Conservation (phyloP, 1,140 invertebrate genomes). For the Tetramorium alpestre region DNA sequence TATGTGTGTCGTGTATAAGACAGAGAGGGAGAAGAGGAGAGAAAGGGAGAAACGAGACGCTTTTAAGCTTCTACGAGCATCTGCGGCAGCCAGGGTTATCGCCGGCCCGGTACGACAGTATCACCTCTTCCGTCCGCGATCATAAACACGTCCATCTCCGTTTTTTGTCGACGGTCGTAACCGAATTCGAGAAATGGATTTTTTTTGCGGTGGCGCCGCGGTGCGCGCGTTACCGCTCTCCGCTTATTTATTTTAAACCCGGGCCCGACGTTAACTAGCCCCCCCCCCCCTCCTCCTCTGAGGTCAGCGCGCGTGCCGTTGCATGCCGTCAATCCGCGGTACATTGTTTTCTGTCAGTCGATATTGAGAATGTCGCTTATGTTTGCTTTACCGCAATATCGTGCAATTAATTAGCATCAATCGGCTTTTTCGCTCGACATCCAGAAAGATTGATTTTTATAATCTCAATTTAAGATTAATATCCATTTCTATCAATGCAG, state of each 20-base stretch:
- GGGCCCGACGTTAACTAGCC: constrained; percentile 11
- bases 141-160: constrained; percentile 47
- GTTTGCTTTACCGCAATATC: not conserved
- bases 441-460: not conserved
- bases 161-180: constrained; percentile 47
- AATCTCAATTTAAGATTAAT: not conserved
- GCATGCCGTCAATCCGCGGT: not conserved
- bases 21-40: not conserved
- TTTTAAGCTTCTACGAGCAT: constrained; percentile 58
- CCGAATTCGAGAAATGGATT: constrained; percentile 52
- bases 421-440: not conserved
- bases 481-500: no score
- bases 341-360: not conserved
- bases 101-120: constrained; percentile 3
- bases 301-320: not conserved
- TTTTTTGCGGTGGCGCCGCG: constrained; percentile 62
- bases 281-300: not conserved
- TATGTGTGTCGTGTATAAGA: not conserved
- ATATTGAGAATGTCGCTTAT: not conserved
- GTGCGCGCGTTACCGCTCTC: constrained; percentile 55
- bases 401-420: not conserved
- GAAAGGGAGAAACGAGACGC: constrained; percentile 34
- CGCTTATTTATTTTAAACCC: constrained; percentile 48
- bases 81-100: constrained; percentile 49
- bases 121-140: constrained; percentile 31